Evolutionary conservation across 2,888 invertebrate species (phyloP).

Genomic region (Lycocerus yunnanus): DNA sequence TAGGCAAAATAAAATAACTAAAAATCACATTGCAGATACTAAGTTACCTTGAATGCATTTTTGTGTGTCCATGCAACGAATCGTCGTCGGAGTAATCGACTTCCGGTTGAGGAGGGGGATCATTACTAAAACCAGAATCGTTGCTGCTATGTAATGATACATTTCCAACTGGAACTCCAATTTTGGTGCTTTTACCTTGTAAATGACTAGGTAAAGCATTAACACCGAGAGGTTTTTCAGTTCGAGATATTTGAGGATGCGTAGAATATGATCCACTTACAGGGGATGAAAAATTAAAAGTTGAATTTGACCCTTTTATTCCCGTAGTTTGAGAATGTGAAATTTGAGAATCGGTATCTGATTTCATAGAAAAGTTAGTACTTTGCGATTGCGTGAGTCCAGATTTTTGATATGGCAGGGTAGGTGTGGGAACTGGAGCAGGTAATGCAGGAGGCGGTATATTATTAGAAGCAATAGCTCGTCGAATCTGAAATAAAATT

Average conservation of each 20-base stretch:
- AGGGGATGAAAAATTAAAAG: constrained; percentile 57
- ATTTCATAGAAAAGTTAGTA: constrained; percentile 56
- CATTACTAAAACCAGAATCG: constrained; percentile 91
- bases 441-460: constrained; percentile 76
- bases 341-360: constrained; percentile 43
- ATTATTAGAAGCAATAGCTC: constrained; percentile 61
- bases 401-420: constrained; percentile 55
- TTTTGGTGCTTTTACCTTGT: constrained; percentile 45
- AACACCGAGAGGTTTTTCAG: constrained; percentile 50
- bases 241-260: constrained; percentile 51
- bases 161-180: constrained; percentile 64
- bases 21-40: constrained; percentile 11
- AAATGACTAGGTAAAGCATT: constrained; percentile 52
- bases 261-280: constrained; percentile 51
- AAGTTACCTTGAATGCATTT: constrained; percentile 60
- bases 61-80: constrained; percentile 66
- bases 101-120: constrained; percentile 84
- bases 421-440: constrained; percentile 70
- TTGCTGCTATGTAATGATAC: constrained; percentile 88
- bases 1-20: constrained; percentile 37
- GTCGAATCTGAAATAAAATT: constrained; percentile 55
- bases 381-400: constrained; percentile 66
- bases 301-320: constrained; percentile 63
- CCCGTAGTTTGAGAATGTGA: constrained; percentile 56
- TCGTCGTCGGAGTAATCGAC: constrained; percentile 91